These are phyloP conservation scores for Eristalis pertinax DNA, from an alignment of 2,888 invertebrate genomes.

Conservation along the genomic window DNA sequence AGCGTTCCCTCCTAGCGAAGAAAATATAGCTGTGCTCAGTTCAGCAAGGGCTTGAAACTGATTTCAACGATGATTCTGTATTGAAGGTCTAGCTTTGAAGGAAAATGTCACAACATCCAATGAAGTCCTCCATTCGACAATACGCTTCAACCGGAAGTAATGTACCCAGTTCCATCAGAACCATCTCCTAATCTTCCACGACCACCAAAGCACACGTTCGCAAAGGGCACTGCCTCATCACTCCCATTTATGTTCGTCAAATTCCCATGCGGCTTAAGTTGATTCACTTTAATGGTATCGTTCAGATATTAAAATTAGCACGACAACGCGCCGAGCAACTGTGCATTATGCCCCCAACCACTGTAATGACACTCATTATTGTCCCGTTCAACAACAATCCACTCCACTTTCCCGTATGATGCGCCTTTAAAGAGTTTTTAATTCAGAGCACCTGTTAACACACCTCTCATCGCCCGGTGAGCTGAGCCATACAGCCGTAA, in stretches of 20 bases:
- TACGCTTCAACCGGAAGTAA: too few relatives aligned
- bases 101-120: too few relatives aligned
- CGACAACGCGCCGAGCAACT: neutral
- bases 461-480: neutral
- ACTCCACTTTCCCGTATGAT: neutral
- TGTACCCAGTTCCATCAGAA: too few relatives aligned
- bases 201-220: neutral
- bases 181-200: neutral
- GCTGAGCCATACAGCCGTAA: constrained; percentile 3
- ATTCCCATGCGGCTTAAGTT: neutral
- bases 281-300: neutral
- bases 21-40: too few relatives aligned
- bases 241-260: neutral
- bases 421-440: constrained; percentile 25
- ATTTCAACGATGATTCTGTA: too few relatives aligned
- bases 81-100: too few relatives aligned
- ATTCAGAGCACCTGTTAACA: constrained; percentile 38
- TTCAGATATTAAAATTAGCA: neutral
- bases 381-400: neutral
- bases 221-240: neutral
- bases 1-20: too few relatives aligned
- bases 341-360: neutral
- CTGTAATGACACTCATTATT: constrained; percentile 18
- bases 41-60: too few relatives aligned
- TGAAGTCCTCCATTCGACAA: too few relatives aligned